Evolutionary conservation across 2,113 vertebrate genomes (phyloP), one percentile per base, ranked within the genome.

Genomic region (Megaceryle maxima): DNA sequence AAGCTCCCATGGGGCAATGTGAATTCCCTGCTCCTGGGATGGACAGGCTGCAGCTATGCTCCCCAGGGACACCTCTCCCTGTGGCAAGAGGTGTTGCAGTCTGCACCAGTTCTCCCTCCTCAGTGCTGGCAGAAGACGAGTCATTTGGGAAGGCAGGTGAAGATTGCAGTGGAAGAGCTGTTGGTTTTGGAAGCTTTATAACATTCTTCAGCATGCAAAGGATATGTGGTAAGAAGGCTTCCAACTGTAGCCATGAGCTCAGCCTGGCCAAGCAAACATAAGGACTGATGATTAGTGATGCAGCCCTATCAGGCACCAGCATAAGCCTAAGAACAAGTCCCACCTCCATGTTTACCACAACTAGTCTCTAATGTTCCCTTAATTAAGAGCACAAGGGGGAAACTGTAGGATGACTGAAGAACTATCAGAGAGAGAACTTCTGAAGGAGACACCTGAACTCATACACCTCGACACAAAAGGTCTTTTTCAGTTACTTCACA

Each of bases 51-150:
- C 81, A 62, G 82, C 28, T 83, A 9, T 11, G 33, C 41, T 75
- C 59, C 56, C 72, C 3, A 7, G 20, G 29, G 3, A 3, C 8
- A 8, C 66, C 25, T 87, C 46, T 78, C 37, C 64, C 57, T 37
- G 16, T 28, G 62, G 69, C 0, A 1, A 63, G 41, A 28, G 44
- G 55, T 53, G n/a, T 11, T 59, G 57, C 50, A 48, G 0, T 17
- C 33, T 53, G 18, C 19, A n/a, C 72, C 53, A 73, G 22, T 14
- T 83, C 43, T 55, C 43, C 19, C n/a, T 53, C 63, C n/a, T 44
- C 83, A 20, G 0, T 17, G 59, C 18, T 0, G 0, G 51, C 51
- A 60, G 78, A 62, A 41, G 55, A 6, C 3, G 24, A 57, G 5
- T 25, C 4, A 0, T 70, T 78, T 59, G 86, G 69, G 64, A 91